Base-by-base conservation (phyloP, 2,797 vertebrate species). In the Sibirionetta formosa region DNA sequence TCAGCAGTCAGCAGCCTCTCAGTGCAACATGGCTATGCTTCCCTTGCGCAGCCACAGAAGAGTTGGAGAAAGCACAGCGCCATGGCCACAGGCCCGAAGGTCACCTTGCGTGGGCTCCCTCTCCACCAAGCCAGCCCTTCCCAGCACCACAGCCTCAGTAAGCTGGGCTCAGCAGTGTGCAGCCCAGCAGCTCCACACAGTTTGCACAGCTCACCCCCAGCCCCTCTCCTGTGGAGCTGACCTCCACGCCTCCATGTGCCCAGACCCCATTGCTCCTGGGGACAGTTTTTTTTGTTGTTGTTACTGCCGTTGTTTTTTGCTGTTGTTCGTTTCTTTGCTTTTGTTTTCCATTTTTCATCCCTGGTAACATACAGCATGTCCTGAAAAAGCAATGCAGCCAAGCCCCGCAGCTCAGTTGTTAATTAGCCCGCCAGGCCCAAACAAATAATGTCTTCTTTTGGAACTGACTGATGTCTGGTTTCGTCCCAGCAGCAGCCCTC, bases 1-100 rank as follows among this genome's bases (percentile, higher is more conserved):
- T 98, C 11, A 98, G 98, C 89, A 98, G 64, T 98, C 11, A 98
- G 98, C 89, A 98, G 98, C 16, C 98, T 98, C 97, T 98, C 98
- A 3, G 98, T 98, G 78, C 98, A 98, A 14, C 98, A 97, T 38
- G 97, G 98, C 93, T 98, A 98, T 31, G 53, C 98, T 5, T 91
- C 94, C 73, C 86, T 98, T 63, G 91, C 97, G 17, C 98, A 99
- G 77, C 90, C 97, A 10, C 99, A 98, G 97, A 98, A 97, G 97
- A 97, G 98, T 98, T 98, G 42, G 76, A n/a, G 48, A 50, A 50
- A 50, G 23, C 48, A 50, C 12, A 16, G 14, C 70, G n/a, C 14
- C 36, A 2, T 36, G 1, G 19, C 14, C 76, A 42, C 3, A 0
- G 40, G 31, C 20, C 24, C 0, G 0, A 33, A 11, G 19, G 42